A percentile compares a stretch with the other conserved stretches of the same genome.
Conservation (phyloP, 2,113 vertebrate genomes). For the Coptodon rendalli region DNA sequence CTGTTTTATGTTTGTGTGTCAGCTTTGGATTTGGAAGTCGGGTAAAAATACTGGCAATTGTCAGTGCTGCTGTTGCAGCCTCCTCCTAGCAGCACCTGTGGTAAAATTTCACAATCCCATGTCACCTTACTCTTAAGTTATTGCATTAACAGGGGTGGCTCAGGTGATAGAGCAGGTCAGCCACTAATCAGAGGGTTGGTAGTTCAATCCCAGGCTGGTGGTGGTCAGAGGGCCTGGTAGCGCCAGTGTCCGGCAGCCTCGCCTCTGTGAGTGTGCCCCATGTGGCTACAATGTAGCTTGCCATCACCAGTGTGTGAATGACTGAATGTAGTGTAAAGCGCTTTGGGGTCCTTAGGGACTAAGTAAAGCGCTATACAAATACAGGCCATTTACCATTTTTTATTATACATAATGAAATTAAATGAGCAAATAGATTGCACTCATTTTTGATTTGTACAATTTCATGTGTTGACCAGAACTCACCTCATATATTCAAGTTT, state of each 20-base stretch:
- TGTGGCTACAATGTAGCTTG: neutral
- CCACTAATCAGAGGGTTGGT: too few relatives aligned
- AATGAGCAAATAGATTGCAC: rapidly evolving
- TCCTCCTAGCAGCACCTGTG: neutral
- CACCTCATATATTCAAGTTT: neutral
- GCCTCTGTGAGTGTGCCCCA: neutral
- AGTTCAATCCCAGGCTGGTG: too few relatives aligned
- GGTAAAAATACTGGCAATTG: neutral
- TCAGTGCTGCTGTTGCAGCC: neutral
- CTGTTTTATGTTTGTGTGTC: neutral
- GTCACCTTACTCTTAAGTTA: neutral
- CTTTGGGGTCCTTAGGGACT: too few relatives aligned
- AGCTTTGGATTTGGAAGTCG: neutral
- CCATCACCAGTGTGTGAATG: too few relatives aligned
- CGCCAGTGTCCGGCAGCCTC: too few relatives aligned
- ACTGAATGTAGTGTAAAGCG: too few relatives aligned
- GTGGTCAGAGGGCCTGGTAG: too few relatives aligned
- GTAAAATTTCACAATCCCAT: neutral
- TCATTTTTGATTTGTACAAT: neutral
- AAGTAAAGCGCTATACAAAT: too few relatives aligned
- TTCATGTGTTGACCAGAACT: neutral
- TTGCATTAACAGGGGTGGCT: neutral
- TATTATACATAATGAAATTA: neutral
- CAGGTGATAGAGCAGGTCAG: too few relatives aligned
- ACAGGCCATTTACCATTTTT: neutral